Conservation (phyloP, 2,797 vertebrate genomes). For the Molossus alvarezi region DNA sequence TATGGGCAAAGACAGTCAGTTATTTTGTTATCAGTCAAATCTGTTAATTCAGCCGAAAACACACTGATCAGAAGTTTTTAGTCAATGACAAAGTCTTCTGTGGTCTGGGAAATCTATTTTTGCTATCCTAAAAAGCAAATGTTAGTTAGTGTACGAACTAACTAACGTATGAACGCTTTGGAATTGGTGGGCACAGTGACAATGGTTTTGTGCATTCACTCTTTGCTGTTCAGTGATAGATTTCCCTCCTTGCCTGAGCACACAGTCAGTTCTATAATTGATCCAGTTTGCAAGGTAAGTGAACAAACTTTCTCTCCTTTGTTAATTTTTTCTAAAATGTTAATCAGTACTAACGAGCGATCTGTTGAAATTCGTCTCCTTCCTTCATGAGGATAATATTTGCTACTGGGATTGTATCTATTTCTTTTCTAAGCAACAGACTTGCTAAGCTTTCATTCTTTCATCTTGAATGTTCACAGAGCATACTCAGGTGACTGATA, state of each 20-base stretch:
- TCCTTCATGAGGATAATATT: background rate
- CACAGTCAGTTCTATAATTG: background rate
- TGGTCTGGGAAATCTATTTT: background rate
- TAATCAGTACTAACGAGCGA: background rate
- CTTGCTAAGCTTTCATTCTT: background rate
- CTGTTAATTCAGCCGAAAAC: background rate
- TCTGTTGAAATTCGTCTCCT: background rate
- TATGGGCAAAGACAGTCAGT: background rate
- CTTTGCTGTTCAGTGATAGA: background rate
- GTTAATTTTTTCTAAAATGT: slow-evolving; percentile 25
- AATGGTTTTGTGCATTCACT: background rate
- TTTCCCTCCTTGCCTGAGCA: background rate
- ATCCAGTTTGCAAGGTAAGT: background rate
- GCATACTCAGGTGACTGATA: background rate
- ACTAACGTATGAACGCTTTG: background rate
- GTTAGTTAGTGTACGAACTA: background rate
- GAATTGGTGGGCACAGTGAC: background rate
- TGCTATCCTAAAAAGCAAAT: background rate
- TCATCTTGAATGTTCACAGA: background rate
- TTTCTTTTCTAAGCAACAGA: slow-evolving; percentile 25
- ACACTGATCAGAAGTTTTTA: background rate
- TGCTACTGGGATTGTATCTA: background rate
- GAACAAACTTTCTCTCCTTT: background rate
- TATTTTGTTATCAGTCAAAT: background rate
- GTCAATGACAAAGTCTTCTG: background rate